These are phyloP conservation scores for Lutjanus argentimaculatus DNA, from an alignment of 2,797 vertebrate species.

Conservation along the genomic window DNA sequence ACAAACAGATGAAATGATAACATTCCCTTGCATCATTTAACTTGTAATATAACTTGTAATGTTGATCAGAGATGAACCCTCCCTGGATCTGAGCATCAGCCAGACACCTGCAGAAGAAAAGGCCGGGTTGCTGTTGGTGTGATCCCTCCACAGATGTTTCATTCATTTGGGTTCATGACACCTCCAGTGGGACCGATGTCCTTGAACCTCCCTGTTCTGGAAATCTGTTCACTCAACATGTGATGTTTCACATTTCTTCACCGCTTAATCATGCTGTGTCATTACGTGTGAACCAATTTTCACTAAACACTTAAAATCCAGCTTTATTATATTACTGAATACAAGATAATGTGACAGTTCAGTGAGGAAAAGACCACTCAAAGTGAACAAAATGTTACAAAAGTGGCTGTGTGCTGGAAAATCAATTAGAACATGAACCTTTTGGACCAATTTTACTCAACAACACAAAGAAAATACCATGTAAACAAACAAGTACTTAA, in stretches of 20 bases:
- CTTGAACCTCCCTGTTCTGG: not conserved
- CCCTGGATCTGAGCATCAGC: not conserved
- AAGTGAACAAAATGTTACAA: not conserved
- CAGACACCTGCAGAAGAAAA: not conserved
- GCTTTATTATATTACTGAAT: not conserved
- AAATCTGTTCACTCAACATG: conserved; percentile 21
- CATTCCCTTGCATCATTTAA: not conserved
- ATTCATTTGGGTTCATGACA: conserved; percentile 13
- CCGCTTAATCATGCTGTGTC: not conserved
- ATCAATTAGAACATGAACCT: not conserved
- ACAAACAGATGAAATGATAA: not conserved
- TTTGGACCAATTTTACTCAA: not conserved
- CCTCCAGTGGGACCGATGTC: conserved; percentile 11
- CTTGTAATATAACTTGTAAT: not conserved
- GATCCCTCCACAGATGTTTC: conserved; percentile 35
- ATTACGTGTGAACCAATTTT: conserved; percentile 8
- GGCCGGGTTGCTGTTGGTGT: conserved; percentile 1
- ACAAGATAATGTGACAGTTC: not conserved
- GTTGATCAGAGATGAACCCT: not conserved
- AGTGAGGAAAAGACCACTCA: not conserved
- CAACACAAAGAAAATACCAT: not conserved
- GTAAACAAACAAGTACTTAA: too few species aligned
- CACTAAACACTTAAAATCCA: not conserved
- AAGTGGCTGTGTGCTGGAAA: too few species aligned
- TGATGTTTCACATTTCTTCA: conserved; percentile 10